These are phyloP conservation scores for Drosophila helvetica DNA, from an alignment of 2,888 invertebrate genomes.

Conservation along the genomic window DNA sequence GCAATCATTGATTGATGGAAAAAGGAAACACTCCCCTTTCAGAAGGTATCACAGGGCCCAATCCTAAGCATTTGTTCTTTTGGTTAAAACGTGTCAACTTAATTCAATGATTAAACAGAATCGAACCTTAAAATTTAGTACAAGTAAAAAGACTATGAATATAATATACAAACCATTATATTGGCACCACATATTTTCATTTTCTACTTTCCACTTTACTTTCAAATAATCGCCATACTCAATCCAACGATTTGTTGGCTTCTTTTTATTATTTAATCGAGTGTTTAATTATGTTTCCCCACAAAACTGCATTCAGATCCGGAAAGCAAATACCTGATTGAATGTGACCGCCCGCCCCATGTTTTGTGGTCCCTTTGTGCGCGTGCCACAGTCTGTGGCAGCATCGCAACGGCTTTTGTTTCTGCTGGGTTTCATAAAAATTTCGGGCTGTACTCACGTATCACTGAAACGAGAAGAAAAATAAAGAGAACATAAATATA, in stretches of 20 bases:
- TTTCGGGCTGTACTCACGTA: conserved; percentile 71
- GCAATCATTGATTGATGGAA: conserved; percentile 39
- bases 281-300: neutral
- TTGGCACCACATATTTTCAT: neutral
- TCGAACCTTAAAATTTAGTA: neutral
- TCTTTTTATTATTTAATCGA: neutral
- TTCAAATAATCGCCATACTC: too few relatives aligned
- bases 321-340: conserved; percentile 37
- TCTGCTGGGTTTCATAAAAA: conserved; percentile 18
- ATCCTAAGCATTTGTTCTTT: too few relatives aligned
- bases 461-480: conserved; percentile 72
- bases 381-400: conserved; percentile 20
- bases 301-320: neutral
- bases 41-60: neutral
- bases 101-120: too few relatives aligned
- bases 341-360: conserved; percentile 13
- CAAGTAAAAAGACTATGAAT: neutral
- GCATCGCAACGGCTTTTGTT: conserved; percentile 17
- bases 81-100: too few relatives aligned
- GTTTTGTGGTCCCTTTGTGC: conserved; percentile 23
- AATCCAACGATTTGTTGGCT: neutral
- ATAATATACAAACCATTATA: neutral
- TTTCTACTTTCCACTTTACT: too few relatives aligned
- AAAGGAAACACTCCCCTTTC: conserved; percentile 1
- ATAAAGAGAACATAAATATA: conserved; percentile 15